Percentiles rank a stretch among this genome's conserved stretches.
Evolutionary conservation across 2,888 invertebrate genomes (phyloP).

Genomic region (Phanerotoma sp.): DNA sequence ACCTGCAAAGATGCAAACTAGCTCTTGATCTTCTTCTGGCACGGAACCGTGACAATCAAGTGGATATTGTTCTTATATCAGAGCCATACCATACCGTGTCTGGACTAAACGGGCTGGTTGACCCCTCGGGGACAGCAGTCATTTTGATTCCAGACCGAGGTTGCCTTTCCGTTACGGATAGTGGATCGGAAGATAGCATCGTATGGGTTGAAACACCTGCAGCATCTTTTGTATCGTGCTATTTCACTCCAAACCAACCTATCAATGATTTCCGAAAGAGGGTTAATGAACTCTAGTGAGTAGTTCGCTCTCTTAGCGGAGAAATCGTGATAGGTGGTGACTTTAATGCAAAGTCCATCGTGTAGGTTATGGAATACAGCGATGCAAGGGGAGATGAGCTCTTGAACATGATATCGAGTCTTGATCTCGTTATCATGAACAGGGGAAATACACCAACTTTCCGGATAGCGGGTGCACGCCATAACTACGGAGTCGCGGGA

Average conservation of each 20-base stretch:
- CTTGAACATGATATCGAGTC: neutral
- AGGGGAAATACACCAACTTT: too few species aligned
- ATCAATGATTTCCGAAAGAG: slow-evolving; percentile 10
- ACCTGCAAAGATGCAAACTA: neutral
- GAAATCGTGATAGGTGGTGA: too few species aligned
- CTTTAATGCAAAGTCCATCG: too few species aligned
- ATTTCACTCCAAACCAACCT: slow-evolving; percentile 19
- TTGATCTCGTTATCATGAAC: too few species aligned
- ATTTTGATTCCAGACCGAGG: neutral
- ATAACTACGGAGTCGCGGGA: too few species aligned
- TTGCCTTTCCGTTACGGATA: neutral
- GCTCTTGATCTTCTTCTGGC: too few species aligned
- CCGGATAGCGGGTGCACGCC: neutral
- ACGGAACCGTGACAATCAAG: neutral
- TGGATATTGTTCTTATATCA: neutral
- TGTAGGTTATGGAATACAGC: too few species aligned
- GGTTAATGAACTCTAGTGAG: neutral
- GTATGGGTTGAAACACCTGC: slow-evolving; percentile 17
- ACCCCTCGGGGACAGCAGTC: neutral
- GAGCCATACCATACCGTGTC: neutral
- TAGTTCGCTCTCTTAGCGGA: neutral
- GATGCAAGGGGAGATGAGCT: neutral
- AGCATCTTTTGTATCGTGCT: slow-evolving; percentile 13
- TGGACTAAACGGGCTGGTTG: neutral
- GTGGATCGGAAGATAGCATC: slow-evolving; percentile 1